A percentile compares a stretch with the other conserved stretches of the same genome.
Evolutionary conservation across 2,113 vertebrate genomes (phyloP).

Genomic region (Salminus brasiliensis): DNA sequence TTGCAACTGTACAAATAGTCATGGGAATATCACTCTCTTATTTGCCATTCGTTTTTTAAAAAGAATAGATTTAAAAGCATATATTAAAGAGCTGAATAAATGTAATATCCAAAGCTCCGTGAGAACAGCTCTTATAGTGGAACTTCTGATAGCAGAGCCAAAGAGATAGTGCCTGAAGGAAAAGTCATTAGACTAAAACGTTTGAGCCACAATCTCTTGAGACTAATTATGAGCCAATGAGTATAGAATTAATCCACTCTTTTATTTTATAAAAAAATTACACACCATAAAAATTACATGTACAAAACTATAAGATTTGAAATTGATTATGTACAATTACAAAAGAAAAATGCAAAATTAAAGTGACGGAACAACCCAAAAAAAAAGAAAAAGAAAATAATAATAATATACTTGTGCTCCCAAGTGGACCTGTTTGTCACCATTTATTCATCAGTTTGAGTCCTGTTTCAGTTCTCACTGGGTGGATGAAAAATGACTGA

Average conservation of each 20-base stretch:
- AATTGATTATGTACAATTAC: conserved; percentile 82
- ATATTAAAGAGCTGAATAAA: neutral
- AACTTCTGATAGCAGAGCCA: neutral
- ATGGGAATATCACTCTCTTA: neutral
- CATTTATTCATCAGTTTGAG: conserved; percentile 8
- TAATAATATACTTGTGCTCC: conserved; percentile 9
- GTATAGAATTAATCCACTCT: conserved; percentile 18
- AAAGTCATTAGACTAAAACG: neutral
- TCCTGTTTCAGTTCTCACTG: conserved; percentile 33
- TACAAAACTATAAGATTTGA: conserved; percentile 86
- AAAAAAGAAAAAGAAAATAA: conserved; percentile 42
- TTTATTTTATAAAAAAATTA: conserved; percentile 73
- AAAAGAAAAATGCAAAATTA: conserved; percentile 76
- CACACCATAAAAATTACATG: conserved; percentile 86
- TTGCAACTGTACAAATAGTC: neutral
- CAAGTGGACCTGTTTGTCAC: neutral
- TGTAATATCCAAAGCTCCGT: neutral
- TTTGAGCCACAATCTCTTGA: neutral
- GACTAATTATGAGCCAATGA: neutral
- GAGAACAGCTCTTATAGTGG: neutral
- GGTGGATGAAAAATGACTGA: neutral
- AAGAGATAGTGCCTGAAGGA: neutral
- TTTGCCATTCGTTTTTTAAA: neutral
- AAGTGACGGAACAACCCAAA: conserved; percentile 59
- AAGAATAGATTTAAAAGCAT: neutral